A percentile compares a stretch with the other conserved stretches of the same genome.
These are phyloP conservation scores for Meta bourneti DNA, from an alignment of 2,888 invertebrate species.

Conservation along the genomic window DNA sequence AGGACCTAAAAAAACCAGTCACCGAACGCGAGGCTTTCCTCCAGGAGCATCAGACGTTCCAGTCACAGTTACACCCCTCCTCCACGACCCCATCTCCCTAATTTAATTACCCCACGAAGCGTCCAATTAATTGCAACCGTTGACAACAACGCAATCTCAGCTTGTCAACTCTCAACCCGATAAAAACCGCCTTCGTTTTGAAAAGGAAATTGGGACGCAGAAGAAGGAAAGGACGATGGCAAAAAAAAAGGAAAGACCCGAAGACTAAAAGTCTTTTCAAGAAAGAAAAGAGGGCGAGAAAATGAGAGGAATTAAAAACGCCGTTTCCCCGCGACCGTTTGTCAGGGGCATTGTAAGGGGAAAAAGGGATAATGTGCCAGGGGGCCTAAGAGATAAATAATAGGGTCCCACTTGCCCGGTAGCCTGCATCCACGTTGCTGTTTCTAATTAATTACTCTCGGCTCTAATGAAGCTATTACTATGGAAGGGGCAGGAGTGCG, in stretches of 20 bases:
- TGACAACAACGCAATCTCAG: slow-evolving; percentile 45
- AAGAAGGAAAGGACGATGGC: slow-evolving; percentile 7
- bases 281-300: slow-evolving; percentile 25
- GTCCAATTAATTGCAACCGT: slow-evolving; percentile 40
- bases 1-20: neutral
- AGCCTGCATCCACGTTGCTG: slow-evolving; percentile 10
- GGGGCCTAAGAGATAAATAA: slow-evolving; percentile 58
- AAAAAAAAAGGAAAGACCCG: neutral
- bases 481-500: slow-evolving; percentile 5
- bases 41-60: neutral
- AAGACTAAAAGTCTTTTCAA: too few relatives aligned
- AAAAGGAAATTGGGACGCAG: slow-evolving; percentile 25
- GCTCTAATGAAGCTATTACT: slow-evolving; percentile 69
- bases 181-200: slow-evolving; percentile 35
- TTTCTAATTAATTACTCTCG: slow-evolving; percentile 66
- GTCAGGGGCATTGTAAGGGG: neutral
- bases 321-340: neutral
- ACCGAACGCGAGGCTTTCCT: neutral
- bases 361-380: slow-evolving; percentile 30
- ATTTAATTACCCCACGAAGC: slow-evolving; percentile 53
- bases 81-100: neutral
- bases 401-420: slow-evolving; percentile 30
- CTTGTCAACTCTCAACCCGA: slow-evolving; percentile 44
- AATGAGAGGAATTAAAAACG: slow-evolving; percentile 54
- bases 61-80: neutral